Conservation (phyloP, 2,797 vertebrate genomes). For the Pantherophis vulpinus region DNA sequence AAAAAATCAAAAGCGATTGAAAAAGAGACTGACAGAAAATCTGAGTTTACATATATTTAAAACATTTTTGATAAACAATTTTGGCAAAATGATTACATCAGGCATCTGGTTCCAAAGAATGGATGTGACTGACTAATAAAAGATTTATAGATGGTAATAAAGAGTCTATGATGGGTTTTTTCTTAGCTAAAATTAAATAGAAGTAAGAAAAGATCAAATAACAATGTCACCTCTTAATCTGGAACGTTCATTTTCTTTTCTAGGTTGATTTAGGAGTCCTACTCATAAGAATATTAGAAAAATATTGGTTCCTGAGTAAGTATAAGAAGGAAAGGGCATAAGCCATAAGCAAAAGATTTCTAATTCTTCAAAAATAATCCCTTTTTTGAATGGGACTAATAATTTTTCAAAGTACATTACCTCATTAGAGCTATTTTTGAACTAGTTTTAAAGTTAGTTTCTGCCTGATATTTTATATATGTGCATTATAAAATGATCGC, state of each 20-base stretch:
- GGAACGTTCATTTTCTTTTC: background rate
- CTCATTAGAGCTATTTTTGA: background rate
- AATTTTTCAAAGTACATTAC: background rate
- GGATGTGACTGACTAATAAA: background rate
- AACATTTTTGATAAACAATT: background rate
- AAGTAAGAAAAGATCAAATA: background rate
- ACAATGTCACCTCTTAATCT: background rate
- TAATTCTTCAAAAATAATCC: background rate
- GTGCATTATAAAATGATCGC: background rate
- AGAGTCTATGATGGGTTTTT: background rate
- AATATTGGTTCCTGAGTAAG: background rate
- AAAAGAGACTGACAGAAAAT: background rate
- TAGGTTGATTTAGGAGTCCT: background rate
- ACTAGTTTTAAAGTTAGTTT: background rate
- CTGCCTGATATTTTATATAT: background rate
- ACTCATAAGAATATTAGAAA: background rate
- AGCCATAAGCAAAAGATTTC: background rate
- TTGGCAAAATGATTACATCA: background rate
- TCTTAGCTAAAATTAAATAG: background rate
- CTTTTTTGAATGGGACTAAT: background rate
- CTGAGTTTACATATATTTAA: background rate
- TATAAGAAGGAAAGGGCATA: background rate
- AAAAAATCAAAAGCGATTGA: background rate
- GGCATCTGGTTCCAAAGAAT: background rate
- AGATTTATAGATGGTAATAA: background rate